Conservation (phyloP, 1,140 invertebrate genomes). For the Lucilia cuprina region DNA sequence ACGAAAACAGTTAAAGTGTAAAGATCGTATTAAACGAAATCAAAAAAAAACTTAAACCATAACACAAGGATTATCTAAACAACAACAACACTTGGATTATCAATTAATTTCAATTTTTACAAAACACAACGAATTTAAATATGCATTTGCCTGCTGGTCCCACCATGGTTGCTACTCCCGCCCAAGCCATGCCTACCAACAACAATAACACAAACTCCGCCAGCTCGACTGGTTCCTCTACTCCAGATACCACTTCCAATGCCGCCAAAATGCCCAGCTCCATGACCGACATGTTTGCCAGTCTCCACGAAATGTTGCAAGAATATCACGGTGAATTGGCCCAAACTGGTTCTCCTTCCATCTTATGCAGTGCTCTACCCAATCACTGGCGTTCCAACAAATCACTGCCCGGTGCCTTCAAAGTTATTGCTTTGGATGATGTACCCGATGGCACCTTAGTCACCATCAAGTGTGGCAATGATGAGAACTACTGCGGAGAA, state of each 20-base stretch:
- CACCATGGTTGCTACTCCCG: slow-evolving; percentile 57
- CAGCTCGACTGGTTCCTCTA: slow-evolving; percentile 58
- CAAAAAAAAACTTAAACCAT: background rate
- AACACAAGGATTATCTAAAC: background rate
- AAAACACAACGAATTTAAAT: slow-evolving; percentile 28
- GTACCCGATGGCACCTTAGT: slow-evolving; percentile 93
- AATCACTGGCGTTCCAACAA: slow-evolving; percentile 97
- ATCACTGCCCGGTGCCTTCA: slow-evolving; percentile 91
- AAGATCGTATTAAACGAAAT: slow-evolving; percentile 8
- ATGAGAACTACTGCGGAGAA: slow-evolving; percentile 95
- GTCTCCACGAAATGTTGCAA: slow-evolving; percentile 79
- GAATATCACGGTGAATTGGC: slow-evolving; percentile 90
- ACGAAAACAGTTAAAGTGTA: slow-evolving; percentile 5
- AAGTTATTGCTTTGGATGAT: slow-evolving; percentile 88
- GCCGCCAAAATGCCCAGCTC: slow-evolving; percentile 63
- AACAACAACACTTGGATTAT: slow-evolving; percentile 7
- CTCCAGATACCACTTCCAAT: slow-evolving; percentile 46
- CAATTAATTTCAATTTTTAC: background rate
- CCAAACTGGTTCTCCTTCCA: slow-evolving; percentile 87
- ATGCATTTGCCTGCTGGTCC: slow-evolving; percentile 60
- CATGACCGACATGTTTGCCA: slow-evolving; percentile 74
- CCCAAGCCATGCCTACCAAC: slow-evolving; percentile 47
- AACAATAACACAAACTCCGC: slow-evolving; percentile 41
- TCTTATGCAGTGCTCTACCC: slow-evolving; percentile 89
- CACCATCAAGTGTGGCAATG: slow-evolving; percentile 91